A percentile compares a stretch with the other conserved stretches of the same genome.
Conservation (phyloP, 1,140 invertebrate genomes). For the Eriocheir sinensis region DNA sequence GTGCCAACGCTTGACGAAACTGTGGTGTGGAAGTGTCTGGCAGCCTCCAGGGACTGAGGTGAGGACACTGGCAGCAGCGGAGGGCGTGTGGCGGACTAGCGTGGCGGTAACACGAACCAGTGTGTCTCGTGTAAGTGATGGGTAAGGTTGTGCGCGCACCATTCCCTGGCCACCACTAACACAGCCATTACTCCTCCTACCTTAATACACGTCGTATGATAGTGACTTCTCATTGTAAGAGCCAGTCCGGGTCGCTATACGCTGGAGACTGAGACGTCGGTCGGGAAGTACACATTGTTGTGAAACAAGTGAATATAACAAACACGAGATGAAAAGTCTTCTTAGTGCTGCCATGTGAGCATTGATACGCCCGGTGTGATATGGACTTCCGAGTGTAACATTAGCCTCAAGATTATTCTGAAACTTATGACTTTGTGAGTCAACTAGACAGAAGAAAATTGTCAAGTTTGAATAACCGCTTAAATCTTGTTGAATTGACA, state of each 20-base stretch:
- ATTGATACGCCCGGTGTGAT: background rate
- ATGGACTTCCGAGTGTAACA: background rate
- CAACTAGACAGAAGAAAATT: no score
- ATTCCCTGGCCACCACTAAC: background rate
- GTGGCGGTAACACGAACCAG: conserved; percentile 21
- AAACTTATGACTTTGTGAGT: no score
- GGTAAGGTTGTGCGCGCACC: background rate
- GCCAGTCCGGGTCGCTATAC: background rate
- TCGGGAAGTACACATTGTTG: background rate
- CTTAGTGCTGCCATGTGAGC: background rate
- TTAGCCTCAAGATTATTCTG: background rate
- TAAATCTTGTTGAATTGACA: no score
- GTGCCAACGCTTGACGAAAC: no score
- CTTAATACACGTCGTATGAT: background rate
- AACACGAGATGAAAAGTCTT: background rate
- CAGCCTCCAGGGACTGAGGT: background rate
- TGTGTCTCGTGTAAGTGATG: conserved; percentile 14
- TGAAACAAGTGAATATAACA: background rate
- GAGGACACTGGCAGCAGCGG: background rate
- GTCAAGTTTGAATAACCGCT: no score
- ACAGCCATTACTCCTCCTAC: background rate
- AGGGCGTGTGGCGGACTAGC: background rate
- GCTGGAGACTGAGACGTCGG: background rate
- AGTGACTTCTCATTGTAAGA: background rate
- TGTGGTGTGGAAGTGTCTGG: background rate